Base-by-base conservation (phyloP, 2,113 vertebrate genomes). In the Barnardius zonarius region DNA sequence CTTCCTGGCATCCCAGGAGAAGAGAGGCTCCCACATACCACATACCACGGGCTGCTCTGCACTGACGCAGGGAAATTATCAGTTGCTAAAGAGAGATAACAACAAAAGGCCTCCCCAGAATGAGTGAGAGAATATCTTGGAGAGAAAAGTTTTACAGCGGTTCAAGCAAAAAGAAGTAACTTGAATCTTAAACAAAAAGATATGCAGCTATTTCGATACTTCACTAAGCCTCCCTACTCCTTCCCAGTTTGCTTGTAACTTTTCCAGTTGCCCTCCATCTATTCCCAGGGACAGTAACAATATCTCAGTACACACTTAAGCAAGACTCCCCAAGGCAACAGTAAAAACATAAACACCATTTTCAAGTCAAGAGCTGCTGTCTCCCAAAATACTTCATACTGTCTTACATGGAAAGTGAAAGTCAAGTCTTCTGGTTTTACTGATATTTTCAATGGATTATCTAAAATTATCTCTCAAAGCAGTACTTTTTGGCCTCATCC, bases 31-130 rank as follows among this genome's bases (percentile, higher is more conserved):
- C 25, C 79, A 61, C 78, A 51, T 61, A 59, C 13, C 66, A 67
- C 44, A 86, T 59, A 55, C 13, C 70, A 72, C 35, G 80, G 17
- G 22, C 16, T 0, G 1, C 85, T 59, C n/a, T 0, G 0, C n/a
- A 22, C 28, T n/a, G 68, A 88, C 3, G 1, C 49, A 84, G 52
- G 43, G 27, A 82, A 78, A 25, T 75, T 44, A 76, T 75, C 64
- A 75, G 33, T 7, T 66, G 48, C 25, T 81, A 30, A 84, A 52
- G 39, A 83, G 46, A 64, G 30, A 64, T 39, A 86, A 51, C 19
- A 75, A 35, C 1, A 2, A 80, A 70, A 80, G 18, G 22, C 20
- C 68, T 37, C 59, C 46, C 22, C 33, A 87, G 73, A 79, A 75
- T 33, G 51, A 70, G 4, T 11, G 13, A 75, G 6, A 54, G 23